These are phyloP conservation scores for Calvadosia cruxmelitensis DNA, from an alignment of 30 jellyfish, hydroid and myxozoan genomes.

Conservation along the genomic window DNA sequence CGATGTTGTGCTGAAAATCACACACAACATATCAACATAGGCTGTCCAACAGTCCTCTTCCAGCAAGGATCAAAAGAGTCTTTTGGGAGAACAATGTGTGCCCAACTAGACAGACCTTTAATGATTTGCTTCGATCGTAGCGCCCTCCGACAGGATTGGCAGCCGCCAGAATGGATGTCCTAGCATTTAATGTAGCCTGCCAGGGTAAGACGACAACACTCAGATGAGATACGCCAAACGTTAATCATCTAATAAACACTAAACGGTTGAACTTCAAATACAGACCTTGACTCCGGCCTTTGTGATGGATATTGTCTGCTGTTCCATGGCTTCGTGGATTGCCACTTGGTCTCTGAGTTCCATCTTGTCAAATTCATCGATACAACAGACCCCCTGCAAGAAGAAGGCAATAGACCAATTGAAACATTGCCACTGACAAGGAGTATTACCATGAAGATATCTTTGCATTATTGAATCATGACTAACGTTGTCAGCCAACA, in stretches of 20 bases:
- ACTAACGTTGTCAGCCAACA: slow-evolving; percentile 99
- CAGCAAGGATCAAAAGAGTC: too few relatives aligned
- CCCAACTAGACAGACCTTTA: slow-evolving; percentile 39
- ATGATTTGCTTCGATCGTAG: slow-evolving; percentile 90
- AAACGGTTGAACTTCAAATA: neutral
- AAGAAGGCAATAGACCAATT: neutral
- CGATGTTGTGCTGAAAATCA: slow-evolving; percentile 71
- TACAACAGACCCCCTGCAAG: slow-evolving; percentile 96
- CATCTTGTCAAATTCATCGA: slow-evolving; percentile 99
- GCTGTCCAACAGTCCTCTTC: too few relatives aligned
- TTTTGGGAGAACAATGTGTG: too few relatives aligned
- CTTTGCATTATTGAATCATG: neutral
- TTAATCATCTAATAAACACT: too few relatives aligned
- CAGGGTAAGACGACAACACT: too few relatives aligned
- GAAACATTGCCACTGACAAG: too few relatives aligned
- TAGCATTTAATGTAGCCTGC: slow-evolving; percentile 97
- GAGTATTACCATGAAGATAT: too few relatives aligned
- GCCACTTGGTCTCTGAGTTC: slow-evolving; percentile 98
- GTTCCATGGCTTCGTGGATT: slow-evolving; percentile 99
- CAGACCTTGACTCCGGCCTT: slow-evolving; percentile 99
- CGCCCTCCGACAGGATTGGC: slow-evolving; percentile 99
- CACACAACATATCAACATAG: too few relatives aligned
- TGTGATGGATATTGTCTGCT: slow-evolving; percentile 97
- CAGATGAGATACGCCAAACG: too few relatives aligned
- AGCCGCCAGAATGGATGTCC: slow-evolving; percentile 99